Base-by-base conservation (phyloP, 1,140 invertebrate species). In the Drosophila ambigua region DNA sequence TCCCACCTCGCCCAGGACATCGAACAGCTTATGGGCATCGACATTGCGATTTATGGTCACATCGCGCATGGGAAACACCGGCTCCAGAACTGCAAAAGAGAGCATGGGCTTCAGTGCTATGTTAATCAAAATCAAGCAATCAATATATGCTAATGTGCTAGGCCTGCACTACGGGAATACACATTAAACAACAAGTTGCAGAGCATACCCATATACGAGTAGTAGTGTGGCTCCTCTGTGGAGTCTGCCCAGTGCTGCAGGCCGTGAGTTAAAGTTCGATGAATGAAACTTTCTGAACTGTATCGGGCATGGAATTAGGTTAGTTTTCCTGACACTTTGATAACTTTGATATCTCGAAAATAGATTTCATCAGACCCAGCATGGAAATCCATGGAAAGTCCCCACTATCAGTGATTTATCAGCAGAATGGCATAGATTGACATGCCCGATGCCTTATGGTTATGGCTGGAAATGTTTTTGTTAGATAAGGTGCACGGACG, bases 1-100 rank as follows among this genome's bases (percentile, higher is more conserved):
- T 84, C 96, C 96, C 71, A 96, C 94, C 93, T 98, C 97, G 23
- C 95, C 94, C 69, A 96, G 94, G 79, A 97, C 94, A 69, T 97
- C 96, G 90, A 96, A 98, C 78, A 94, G 93, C 79, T 97, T 94
- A 91, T 97, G 95, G 72, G 97, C 95, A 91, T 97, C 95, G 49
- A 95, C 94, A 72, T 94, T 95, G 59, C 95, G 94, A 87, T 95
- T 95, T 81, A 97, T 95, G 53, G 93, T 94, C 65, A 98, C 96
- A 93, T 97, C 95, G 92, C 96, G 94, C 88, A 95, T 96, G 1
- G 96, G 95, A 92, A 98, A 98, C 65, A 95, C 95, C 7, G 97
- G 95, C 76, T 97, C 95, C 77, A 97, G 92, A 91, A 97, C 97
- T 98, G 94, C 2, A 71, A 79, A 50, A 68, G 48, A 48, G 31